Base-by-base conservation (phyloP, 2,888 invertebrate genomes). In the Colletes collaris region DNA sequence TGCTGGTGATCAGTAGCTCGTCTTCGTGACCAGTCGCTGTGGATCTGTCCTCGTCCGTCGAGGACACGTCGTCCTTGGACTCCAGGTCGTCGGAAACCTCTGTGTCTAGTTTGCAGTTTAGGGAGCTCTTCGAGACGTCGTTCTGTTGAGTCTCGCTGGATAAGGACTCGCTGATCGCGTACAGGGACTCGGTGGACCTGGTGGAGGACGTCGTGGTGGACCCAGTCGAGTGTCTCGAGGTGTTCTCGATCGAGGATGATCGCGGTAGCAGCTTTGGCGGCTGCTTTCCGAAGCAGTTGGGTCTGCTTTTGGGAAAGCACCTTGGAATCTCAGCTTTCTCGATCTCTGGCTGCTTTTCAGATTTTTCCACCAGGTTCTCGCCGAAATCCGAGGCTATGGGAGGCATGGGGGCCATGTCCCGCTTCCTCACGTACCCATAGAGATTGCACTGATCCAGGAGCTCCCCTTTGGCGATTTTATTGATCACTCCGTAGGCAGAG, bases 331-430 rank as follows among this genome's bases (percentile, higher is more conserved):
- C 77, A 0, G 52, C 27, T 2, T 55, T 60, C 3, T 56, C 62
- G 13, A 37, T 6, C 1, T 68, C 68, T 3, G 13, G 4, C 4
- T 72, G 76, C 7, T 58, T 82, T 55, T 85, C 86, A 8, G 16
- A 49, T 11, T 37, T 76, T 16, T 84, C 86, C 3, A 88, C 87
- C 0, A 87, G 53, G n/a, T 74, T 76, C 19, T 90, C 90, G 2
- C 79, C 88, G 8, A 90, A 87, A 49, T 90, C 89, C 7, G 87
- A 78, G 0, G 87, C 87, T 56, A 92, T 92, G 4, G 92, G 92
- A 0, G 86, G 89, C 92, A 92, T 92, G 0, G 92, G 92, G 1
- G 87, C 90, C 89, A 92, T 89, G 70, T 90, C 89, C 27, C 90
- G 83, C 44, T 91, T 91, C 4, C 88, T 78, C 19, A 76, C 84